Percentiles rank a stretch among this genome's conserved stretches.
Evolutionary conservation across 2,797 vertebrate genomes (phyloP).

Genomic region (Tenualosa thibaudeaui): DNA sequence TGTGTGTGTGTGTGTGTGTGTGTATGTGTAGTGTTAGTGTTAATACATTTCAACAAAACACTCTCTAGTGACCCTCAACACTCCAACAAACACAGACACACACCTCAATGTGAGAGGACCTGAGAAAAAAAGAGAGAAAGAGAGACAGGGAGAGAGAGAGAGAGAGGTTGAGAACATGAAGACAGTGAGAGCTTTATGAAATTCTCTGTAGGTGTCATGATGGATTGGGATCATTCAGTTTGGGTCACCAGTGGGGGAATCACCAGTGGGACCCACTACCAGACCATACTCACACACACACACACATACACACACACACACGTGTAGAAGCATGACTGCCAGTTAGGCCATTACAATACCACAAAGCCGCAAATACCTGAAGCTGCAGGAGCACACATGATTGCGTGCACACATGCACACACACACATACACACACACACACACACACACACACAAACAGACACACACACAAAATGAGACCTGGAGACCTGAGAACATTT

Average conservation of each 20-base stretch:
- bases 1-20: constrained; percentile 3
- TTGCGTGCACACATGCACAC: neutral
- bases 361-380: neutral
- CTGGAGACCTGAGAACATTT: neutral
- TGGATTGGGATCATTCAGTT: neutral
- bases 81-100: neutral
- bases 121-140: neutral
- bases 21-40: neutral
- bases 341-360: too few relatives aligned
- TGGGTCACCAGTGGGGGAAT: neutral
- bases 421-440: neutral
- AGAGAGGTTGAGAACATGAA: neutral
- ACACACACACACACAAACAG: neutral
- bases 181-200: neutral
- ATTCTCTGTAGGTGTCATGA: neutral
- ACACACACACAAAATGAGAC: neutral
- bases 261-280: neutral
- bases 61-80: neutral
- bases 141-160: neutral
- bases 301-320: neutral
- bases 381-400: neutral
- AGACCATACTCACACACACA: neutral
- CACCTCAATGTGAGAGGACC: neutral
- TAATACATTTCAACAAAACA: neutral
- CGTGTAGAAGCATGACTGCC: neutral